Percentiles rank a stretch among this genome's conserved stretches.
Evolutionary conservation across 2,888 invertebrate species (phyloP).

Genomic region (Melanostoma scalare): DNA sequence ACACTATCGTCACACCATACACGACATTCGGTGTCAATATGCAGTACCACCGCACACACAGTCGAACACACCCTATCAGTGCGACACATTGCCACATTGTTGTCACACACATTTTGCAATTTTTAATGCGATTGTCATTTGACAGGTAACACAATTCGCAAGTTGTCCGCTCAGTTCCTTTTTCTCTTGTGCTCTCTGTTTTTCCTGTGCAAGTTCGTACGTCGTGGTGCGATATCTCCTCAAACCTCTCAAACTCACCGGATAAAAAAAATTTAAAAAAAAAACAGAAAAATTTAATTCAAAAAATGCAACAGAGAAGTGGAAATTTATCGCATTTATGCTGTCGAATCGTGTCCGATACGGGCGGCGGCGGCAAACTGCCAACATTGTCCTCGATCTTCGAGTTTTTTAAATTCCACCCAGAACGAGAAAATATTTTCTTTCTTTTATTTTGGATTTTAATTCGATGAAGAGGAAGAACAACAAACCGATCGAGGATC

Average conservation of each 20-base stretch:
- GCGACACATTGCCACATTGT: constrained; percentile 55
- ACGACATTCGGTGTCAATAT: constrained; percentile 36
- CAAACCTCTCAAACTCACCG: constrained; percentile 19
- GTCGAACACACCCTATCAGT: constrained; percentile 49
- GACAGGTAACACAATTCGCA: constrained; percentile 75
- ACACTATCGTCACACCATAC: constrained; percentile 60
- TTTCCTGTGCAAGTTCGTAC: constrained; percentile 11
- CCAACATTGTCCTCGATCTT: constrained; percentile 50
- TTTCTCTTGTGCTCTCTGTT: neutral
- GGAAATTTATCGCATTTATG: constrained; percentile 61
- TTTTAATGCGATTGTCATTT: constrained; percentile 75
- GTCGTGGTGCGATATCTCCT: constrained; percentile 51
- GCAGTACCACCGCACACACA: constrained; percentile 14
- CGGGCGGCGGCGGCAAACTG: constrained; percentile 39
- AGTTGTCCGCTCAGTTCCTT: constrained; percentile 43
- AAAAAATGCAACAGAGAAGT: constrained; percentile 6
- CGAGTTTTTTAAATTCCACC: constrained; percentile 36
- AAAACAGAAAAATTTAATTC: too few species aligned
- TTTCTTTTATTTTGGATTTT: too few species aligned
- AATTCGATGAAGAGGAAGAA: constrained; percentile 25
- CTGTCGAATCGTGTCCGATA: constrained; percentile 58
- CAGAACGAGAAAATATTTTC: constrained; percentile 6
- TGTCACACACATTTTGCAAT: constrained; percentile 72
- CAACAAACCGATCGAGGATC: constrained; percentile 37
- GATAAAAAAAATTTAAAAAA: constrained; percentile 30